Evolutionary conservation across 1,140 invertebrate genomes (phyloP).

Genomic region (Drosophila nannoptera): DNA sequence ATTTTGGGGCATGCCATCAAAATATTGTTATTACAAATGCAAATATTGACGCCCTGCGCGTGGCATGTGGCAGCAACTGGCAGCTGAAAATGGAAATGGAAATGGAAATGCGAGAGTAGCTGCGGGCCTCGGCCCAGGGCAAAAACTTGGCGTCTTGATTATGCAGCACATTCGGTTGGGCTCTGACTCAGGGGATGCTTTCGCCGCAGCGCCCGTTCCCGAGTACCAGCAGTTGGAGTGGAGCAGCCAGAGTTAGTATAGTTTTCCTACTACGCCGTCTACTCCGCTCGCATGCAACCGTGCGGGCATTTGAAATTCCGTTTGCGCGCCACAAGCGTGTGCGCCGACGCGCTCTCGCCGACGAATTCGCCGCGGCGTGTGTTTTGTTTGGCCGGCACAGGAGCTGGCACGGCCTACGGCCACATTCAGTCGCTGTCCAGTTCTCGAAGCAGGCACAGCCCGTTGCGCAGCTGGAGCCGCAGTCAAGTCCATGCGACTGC

Average conservation of each 20-base stretch:
- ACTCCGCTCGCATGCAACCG: conserved; percentile 53
- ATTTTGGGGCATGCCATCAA: conserved; percentile 64
- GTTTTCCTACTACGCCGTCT: not conserved
- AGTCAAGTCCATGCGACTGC: conserved; percentile 8
- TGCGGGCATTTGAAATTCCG: conserved; percentile 33
- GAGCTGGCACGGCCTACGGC: conserved; percentile 39
- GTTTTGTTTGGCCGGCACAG: conserved; percentile 57
- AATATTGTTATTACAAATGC: conserved; percentile 78
- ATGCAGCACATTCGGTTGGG: conserved; percentile 31
- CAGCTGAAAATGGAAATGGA: conserved; percentile 10
- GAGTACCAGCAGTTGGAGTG: no score
- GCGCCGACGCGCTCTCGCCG: conserved; percentile 57
- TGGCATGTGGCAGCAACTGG: not conserved
- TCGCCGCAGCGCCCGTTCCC: not conserved
- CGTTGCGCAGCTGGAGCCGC: conserved; percentile 16
- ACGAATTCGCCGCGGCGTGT: conserved; percentile 23
- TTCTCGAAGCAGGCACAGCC: conserved; percentile 34
- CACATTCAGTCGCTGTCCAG: conserved; percentile 63
- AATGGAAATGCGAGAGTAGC: conserved; percentile 15
- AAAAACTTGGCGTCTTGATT: conserved; percentile 40
- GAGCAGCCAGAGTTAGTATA: no score
- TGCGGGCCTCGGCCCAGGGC: conserved; percentile 20
- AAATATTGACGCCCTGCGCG: conserved; percentile 68
- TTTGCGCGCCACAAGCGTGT: conserved; percentile 41
- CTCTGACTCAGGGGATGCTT: conserved; percentile 13